phyloP scores from a whole-genome alignment of 2,797 vertebrate species.

The Staurois parvus region DNA sequence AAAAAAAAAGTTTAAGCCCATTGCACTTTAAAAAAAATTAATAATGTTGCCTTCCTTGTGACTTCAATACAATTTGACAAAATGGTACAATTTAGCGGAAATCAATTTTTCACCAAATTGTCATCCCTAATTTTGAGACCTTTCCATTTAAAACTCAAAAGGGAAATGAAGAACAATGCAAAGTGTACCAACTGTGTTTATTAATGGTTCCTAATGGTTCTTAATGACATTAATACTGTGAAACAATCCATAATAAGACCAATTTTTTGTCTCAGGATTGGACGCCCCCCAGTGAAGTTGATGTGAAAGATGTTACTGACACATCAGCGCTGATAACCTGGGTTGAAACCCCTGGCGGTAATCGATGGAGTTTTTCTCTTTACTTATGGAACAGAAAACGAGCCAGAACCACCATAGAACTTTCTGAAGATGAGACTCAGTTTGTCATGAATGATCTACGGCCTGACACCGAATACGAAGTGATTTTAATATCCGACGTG shows the following conservation, averaged over 20 bases:
- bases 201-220: background rate
- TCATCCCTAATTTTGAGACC: too few relatives aligned
- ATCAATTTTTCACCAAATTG: too few relatives aligned
- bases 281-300: slow-evolving; percentile 91
- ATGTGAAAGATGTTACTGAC: slow-evolving; percentile 91
- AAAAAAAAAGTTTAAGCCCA: too few relatives aligned
- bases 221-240: background rate
- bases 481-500: slow-evolving; percentile 84
- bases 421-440: slow-evolving; percentile 88
- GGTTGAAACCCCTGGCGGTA: slow-evolving; percentile 89
- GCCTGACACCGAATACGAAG: slow-evolving; percentile 91
- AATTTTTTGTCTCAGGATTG: slow-evolving; percentile 76
- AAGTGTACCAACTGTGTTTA: too few relatives aligned
- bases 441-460: slow-evolving; percentile 86
- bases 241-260: background rate
- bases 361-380: slow-evolving; percentile 87
- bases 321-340: slow-evolving; percentile 91
- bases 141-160: too few relatives aligned
- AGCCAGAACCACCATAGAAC: slow-evolving; percentile 80
- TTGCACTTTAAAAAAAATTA: too few relatives aligned
- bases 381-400: slow-evolving; percentile 82
- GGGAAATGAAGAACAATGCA: too few relatives aligned
- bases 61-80: too few relatives aligned
- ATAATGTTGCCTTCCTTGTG: too few relatives aligned
- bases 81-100: too few relatives aligned